These are phyloP conservation scores for Callospermophilus lateralis DNA, from an alignment of 2,113 vertebrate species.

Conservation along the genomic window DNA sequence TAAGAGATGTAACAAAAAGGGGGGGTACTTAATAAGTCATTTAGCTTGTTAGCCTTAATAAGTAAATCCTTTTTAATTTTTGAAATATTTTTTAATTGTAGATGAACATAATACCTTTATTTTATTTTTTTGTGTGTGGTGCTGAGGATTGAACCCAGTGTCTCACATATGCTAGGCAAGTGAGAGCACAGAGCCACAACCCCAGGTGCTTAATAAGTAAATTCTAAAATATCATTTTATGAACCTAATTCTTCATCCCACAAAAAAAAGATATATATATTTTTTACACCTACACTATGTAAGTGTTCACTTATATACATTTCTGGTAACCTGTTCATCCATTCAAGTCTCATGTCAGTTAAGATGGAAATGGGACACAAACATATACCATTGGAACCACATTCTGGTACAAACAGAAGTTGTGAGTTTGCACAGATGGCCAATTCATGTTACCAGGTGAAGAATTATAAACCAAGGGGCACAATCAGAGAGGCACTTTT, in stretches of 20 bases:
- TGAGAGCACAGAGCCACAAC: no score
- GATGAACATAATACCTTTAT: no score
- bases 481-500: background rate
- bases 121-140: no score
- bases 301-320: background rate
- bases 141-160: no score
- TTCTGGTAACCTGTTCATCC: background rate
- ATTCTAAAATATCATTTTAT: conserved; percentile 53
- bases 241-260: background rate
- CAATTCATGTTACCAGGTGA: accelerated
- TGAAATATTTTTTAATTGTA: no score
- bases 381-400: background rate
- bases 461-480: background rate
- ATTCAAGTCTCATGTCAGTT: background rate
- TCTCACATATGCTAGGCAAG: no score
- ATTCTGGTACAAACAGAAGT: background rate
- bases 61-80: background rate
- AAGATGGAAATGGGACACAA: background rate
- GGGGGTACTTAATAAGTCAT: conserved; percentile 6
- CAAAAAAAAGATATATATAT: background rate
- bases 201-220: background rate
- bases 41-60: conserved; percentile 18
- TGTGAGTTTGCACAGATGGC: background rate
- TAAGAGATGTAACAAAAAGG: conserved; percentile 5
- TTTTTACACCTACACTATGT: background rate